Base-by-base conservation (phyloP, 2,888 invertebrate species). In the Pheosia tremula region DNA sequence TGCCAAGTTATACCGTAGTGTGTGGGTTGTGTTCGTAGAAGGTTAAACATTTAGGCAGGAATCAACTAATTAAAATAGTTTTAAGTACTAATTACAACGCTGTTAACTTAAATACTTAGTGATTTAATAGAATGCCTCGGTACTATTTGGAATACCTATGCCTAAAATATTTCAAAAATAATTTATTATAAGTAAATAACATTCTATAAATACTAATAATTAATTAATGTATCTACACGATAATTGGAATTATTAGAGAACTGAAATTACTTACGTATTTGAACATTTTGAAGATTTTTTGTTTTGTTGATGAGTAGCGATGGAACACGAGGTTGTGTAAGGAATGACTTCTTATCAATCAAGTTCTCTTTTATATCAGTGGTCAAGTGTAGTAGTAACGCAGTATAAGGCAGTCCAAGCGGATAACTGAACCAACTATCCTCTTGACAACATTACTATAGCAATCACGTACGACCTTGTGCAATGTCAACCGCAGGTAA, bases 201-300 rank as follows among this genome's bases (percentile, higher is more conserved):
- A 24, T 24, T 24, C 24, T 24, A 24, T 24, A 24, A 24, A 24
- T 0, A 24, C 0, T 24, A 24, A 24, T 24, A 24, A 24, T 24
- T 24, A 24, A 24, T 24, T 0, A 24, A 24, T 24, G 0, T 24
- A 24, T 24, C 24, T 24, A 24, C 24, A 24, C 2, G 24, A 1
- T 24, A 24, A 24, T 24, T 24, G 24, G 24, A 24, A 24, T 24
- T 24, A 60, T 50, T 13, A 50, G 24, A 50, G 8, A 8, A 50
- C 3, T 4, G 9, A 50, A 24, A 50, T 47, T 68, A 89, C 94
- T 91, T 71, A 94, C 94, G 79, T 87, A 90, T 91, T 94, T 94
- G 79, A 92, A 91, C 94, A 94, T 94, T 61, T 84, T 91, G 81
- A 60, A 60, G 59, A 54, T 71, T 55, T 64, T 69, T 66, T 66